Evolutionary conservation across 92 coral and sea anemone genomes (phyloP).

Genomic region (Palythoa grandis): DNA sequence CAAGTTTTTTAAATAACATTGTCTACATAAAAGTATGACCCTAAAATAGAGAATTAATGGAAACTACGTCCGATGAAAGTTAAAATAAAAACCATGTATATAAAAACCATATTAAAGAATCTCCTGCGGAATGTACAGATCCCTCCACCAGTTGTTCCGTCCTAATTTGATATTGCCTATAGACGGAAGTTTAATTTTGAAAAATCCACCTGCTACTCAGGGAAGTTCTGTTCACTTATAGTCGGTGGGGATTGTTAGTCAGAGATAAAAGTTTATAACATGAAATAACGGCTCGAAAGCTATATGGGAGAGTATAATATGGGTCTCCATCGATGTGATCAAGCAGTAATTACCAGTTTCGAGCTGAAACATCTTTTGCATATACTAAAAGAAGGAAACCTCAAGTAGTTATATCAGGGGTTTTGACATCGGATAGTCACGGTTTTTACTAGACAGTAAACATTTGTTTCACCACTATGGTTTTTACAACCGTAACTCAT

Average conservation of each 20-base stretch:
- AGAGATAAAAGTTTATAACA: slow-evolving; percentile 13
- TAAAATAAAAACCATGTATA: too few relatives aligned
- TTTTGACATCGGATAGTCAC: not conserved
- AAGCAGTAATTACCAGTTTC: not conserved
- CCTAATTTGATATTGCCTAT: too few relatives aligned
- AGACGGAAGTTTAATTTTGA: too few relatives aligned
- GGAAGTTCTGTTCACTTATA: not conserved
- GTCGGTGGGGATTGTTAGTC: not conserved
- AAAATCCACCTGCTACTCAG: not conserved
- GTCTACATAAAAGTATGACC: too few relatives aligned
- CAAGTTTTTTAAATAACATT: too few relatives aligned
- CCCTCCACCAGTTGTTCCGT: too few relatives aligned
- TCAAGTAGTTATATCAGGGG: not conserved
- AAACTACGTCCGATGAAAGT: too few relatives aligned
- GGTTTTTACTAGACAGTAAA: not conserved
- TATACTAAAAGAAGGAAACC: not conserved
- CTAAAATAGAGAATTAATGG: too few relatives aligned
- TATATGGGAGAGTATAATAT: slow-evolving; percentile 3
- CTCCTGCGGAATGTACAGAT: too few relatives aligned
- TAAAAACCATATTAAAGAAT: too few relatives aligned
- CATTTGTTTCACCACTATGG: not conserved
- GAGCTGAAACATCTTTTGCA: not conserved
- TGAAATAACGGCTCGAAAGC: slow-evolving; percentile 1
- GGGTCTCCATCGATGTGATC: not conserved
- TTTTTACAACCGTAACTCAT: not conserved